These are phyloP conservation scores for Microctenopoma steveboyesi DNA, from an alignment of 2,797 vertebrate genomes.

Conservation along the genomic window DNA sequence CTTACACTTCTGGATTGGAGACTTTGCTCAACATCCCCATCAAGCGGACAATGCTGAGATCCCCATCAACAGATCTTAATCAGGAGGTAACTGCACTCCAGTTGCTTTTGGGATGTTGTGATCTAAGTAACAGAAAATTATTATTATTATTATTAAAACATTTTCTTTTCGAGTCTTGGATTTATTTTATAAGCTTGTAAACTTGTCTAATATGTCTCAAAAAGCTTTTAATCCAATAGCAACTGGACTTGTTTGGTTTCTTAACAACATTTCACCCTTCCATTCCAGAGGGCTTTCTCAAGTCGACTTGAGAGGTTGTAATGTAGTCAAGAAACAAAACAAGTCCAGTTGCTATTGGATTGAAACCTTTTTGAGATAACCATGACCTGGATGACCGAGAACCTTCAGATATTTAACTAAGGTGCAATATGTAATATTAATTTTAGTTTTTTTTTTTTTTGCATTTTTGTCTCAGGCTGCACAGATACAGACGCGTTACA, in stretches of 20 bases:
- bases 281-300: no score
- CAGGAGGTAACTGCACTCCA: constrained; percentile 85
- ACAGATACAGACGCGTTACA: constrained; percentile 91
- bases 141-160: no score
- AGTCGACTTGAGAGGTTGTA: no score
- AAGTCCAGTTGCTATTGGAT: no score
- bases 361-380: no score
- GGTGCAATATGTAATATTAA: background rate
- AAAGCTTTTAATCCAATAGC: no score
- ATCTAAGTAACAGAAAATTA: background rate
- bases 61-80: constrained; percentile 88
- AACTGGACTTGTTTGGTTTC: no score
- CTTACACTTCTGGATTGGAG: constrained; percentile 93
- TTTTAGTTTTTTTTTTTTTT: background rate
- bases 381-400: no score
- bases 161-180: background rate
- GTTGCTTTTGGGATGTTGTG: background rate
- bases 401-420: no score
- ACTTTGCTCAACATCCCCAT: constrained; percentile 94
- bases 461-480: constrained; percentile 82
- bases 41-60: constrained; percentile 92
- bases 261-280: no score
- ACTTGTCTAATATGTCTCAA: background rate
- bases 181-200: background rate
- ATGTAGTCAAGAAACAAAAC: no score